Percentiles rank a stretch among this genome's conserved stretches.
phyloP scores from a whole-genome alignment of 2,797 vertebrate species.

The Sebastes nivosus region DNA sequence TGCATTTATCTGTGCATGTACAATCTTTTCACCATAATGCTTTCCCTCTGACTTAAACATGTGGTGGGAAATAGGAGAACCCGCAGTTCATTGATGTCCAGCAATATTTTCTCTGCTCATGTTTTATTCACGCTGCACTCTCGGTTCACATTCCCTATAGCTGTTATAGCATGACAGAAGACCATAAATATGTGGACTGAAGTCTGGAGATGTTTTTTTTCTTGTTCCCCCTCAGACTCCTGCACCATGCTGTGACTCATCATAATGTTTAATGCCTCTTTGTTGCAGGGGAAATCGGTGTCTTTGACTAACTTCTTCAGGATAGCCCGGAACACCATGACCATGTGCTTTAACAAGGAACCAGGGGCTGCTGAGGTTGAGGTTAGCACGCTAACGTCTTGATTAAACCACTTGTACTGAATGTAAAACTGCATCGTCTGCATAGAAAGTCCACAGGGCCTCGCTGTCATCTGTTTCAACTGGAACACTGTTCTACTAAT shows the following conservation, averaged over 20 bases:
- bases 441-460: background rate
- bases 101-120: background rate
- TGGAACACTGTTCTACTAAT: background rate
- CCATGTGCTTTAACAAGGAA: constrained; percentile 99
- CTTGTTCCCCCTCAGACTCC: background rate
- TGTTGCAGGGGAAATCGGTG: constrained; percentile 95
- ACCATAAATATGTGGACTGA: background rate
- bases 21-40: background rate
- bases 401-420: background rate
- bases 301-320: constrained; percentile 99
- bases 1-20: background rate
- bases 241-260: background rate
- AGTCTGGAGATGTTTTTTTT: background rate
- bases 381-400: constrained; percentile 78
- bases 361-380: constrained; percentile 95
- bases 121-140: background rate
- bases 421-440: background rate
- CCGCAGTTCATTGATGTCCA: background rate
- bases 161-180: background rate
- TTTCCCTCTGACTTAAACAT: background rate
- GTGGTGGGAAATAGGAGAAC: background rate
- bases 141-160: background rate
- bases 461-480: background rate
- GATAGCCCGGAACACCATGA: constrained; percentile 98
- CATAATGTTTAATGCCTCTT: background rate